These are phyloP conservation scores for Pelusios castaneus DNA, from an alignment of 2,113 vertebrate species.

Conservation along the genomic window DNA sequence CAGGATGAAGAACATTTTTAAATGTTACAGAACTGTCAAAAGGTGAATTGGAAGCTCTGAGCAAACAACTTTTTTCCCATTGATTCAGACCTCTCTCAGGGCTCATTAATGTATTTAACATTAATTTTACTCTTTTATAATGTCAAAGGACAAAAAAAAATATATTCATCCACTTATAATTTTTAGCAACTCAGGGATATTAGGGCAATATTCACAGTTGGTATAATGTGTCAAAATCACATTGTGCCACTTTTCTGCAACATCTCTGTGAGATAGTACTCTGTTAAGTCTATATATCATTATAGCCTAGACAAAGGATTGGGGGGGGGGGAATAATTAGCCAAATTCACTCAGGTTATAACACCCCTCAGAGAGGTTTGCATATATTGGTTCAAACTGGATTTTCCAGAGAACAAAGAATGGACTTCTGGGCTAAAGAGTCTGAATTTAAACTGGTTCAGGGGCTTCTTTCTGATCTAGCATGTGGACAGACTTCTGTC, in stretches of 20 bases:
- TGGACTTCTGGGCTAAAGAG: background rate
- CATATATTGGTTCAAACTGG: background rate
- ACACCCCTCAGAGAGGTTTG: background rate
- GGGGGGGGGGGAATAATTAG: background rate
- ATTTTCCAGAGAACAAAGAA: background rate
- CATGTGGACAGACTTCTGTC: background rate
- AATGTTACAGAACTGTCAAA: background rate
- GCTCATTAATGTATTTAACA: slow-evolving; percentile 32
- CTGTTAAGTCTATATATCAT: background rate
- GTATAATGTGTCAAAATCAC: background rate
- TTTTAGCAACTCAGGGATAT: background rate
- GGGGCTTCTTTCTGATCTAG: no score
- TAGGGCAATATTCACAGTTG: background rate
- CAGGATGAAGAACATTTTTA: background rate
- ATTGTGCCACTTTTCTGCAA: background rate
- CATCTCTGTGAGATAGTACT: background rate
- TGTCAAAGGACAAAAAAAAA: background rate
- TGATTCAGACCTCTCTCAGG: background rate
- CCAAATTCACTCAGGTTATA: background rate
- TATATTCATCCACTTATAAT: background rate
- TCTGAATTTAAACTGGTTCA: background rate
- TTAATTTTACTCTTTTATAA: background rate
- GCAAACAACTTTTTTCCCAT: background rate
- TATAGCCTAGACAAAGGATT: background rate
- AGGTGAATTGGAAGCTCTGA: slow-evolving; percentile 9